These are phyloP conservation scores for Phataginus tricuspis DNA, from an alignment of 2,797 vertebrate species.

Conservation along the genomic window DNA sequence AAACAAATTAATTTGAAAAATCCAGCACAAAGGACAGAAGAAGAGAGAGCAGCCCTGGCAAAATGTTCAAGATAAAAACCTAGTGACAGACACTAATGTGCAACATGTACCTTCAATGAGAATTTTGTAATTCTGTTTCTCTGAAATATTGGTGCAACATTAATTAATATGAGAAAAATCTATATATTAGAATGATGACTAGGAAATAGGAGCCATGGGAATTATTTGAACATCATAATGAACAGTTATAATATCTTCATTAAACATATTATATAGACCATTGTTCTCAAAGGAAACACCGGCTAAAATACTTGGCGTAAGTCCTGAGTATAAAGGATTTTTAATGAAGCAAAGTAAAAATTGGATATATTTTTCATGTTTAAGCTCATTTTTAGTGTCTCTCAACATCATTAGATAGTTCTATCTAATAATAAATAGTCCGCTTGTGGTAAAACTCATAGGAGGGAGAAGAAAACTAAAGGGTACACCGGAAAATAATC, in stretches of 20 bases:
- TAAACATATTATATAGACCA: not conserved
- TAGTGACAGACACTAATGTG: not conserved
- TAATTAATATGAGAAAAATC: slow-evolving; percentile 8
- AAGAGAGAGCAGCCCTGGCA: not conserved
- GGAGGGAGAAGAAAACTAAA: not conserved
- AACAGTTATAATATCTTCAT: slow-evolving; percentile 34
- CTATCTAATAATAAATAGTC: not conserved
- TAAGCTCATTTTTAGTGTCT: slow-evolving; percentile 38
- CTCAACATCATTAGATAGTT: slow-evolving; percentile 18
- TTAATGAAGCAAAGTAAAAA: slow-evolving; percentile 56
- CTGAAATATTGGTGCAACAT: not conserved
- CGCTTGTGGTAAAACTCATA: not conserved
- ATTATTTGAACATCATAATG: slow-evolving; percentile 39
- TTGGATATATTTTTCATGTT: slow-evolving; percentile 12
- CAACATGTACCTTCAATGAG: not conserved
- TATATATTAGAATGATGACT: slow-evolving; percentile 12
- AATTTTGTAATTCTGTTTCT: not conserved
- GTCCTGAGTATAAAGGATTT: slow-evolving; percentile 6
- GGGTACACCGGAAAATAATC: not conserved
- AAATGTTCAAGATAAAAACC: not conserved
- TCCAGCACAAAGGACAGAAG: not conserved
- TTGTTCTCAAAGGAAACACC: slow-evolving; percentile 38
- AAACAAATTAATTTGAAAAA: not conserved
- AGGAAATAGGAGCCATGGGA: not conserved
- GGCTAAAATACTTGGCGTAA: slow-evolving; percentile 44